These are phyloP conservation scores for Hippasteria phrygiana DNA, from an alignment of 53 echinoderm and acorn worm species.

Conservation along the genomic window DNA sequence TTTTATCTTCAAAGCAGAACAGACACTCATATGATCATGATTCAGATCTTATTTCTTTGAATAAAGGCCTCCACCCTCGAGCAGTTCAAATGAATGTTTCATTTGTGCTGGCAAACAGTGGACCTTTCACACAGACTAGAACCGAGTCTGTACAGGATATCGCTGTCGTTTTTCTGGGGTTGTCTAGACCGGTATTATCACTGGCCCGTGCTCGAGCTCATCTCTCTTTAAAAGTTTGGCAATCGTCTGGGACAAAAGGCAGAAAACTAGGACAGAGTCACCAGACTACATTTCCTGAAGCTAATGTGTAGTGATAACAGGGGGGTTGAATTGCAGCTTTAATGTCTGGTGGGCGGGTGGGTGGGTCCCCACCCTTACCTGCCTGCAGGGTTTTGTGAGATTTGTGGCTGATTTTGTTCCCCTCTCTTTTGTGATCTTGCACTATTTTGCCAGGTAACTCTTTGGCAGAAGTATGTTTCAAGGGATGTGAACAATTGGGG, in stretches of 20 bases:
- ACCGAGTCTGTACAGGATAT: constrained; percentile 53
- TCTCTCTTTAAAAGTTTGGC: constrained; percentile 10
- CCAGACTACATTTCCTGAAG: constrained; percentile 62
- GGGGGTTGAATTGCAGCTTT: constrained; percentile 18
- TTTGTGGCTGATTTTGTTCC: too few relatives aligned
- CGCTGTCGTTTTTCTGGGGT: constrained; percentile 41
- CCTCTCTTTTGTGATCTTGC: too few relatives aligned
- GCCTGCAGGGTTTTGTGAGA: background rate
- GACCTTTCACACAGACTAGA: background rate
- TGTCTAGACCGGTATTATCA: constrained; percentile 59
- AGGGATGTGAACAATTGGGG: too few relatives aligned
- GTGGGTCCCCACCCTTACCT: background rate
- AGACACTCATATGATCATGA: too few relatives aligned
- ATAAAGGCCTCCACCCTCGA: too few relatives aligned
- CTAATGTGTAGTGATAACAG: constrained; percentile 52
- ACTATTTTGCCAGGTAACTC: too few relatives aligned
- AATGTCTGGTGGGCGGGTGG: constrained; percentile 22
- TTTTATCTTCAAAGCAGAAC: too few relatives aligned
- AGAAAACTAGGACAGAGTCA: background rate
- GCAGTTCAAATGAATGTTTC: background rate
- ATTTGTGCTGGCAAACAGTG: background rate
- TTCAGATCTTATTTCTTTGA: too few relatives aligned
- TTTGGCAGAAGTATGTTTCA: too few relatives aligned
- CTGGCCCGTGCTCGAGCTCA: constrained; percentile 36
- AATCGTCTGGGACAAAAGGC: constrained; percentile 33